Percentiles rank a stretch among this genome's conserved stretches.
Conservation (phyloP, 92 coral and sea anemone genomes). For the Epizoanthus ramosus region DNA sequence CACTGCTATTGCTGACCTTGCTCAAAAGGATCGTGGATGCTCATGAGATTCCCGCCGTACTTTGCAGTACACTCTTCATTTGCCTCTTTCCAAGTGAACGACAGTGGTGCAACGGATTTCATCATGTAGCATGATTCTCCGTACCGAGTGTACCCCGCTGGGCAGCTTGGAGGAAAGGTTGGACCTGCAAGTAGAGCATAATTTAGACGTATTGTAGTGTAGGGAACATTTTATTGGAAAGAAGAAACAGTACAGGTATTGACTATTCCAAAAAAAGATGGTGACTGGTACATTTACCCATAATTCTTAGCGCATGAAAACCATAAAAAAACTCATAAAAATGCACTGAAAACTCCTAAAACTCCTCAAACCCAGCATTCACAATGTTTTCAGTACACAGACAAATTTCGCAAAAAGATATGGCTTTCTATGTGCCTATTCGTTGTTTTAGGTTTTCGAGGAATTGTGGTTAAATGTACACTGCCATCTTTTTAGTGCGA, state of each 20-base stretch:
- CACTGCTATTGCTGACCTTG: slow-evolving; percentile 71
- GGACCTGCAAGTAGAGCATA: slow-evolving; percentile 1
- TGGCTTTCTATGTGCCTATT: no score
- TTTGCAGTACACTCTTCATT: slow-evolving; percentile 65
- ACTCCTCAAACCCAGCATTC: no score
- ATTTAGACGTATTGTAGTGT: background rate
- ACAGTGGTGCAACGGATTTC: slow-evolving; percentile 45
- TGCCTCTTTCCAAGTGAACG: slow-evolving; percentile 76
- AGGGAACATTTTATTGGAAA: background rate
- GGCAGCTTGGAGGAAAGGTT: slow-evolving; percentile 67
- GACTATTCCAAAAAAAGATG: no score
- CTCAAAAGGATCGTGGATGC: slow-evolving; percentile 73
- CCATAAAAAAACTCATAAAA: no score
- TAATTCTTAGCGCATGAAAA: no score
- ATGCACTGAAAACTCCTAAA: no score
- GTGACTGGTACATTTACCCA: no score
- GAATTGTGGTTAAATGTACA: no score
- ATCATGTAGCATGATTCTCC: slow-evolving; percentile 90
- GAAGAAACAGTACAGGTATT: background rate
- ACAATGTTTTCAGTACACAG: no score
- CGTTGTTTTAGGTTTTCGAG: no score
- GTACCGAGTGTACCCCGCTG: slow-evolving; percentile 76
- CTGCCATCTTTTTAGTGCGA: no score
- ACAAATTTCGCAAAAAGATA: no score
- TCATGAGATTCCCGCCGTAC: slow-evolving; percentile 70